Evolutionary conservation across 2,888 invertebrate genomes (phyloP).

Genomic region (Hypomecis punctinalis): DNA sequence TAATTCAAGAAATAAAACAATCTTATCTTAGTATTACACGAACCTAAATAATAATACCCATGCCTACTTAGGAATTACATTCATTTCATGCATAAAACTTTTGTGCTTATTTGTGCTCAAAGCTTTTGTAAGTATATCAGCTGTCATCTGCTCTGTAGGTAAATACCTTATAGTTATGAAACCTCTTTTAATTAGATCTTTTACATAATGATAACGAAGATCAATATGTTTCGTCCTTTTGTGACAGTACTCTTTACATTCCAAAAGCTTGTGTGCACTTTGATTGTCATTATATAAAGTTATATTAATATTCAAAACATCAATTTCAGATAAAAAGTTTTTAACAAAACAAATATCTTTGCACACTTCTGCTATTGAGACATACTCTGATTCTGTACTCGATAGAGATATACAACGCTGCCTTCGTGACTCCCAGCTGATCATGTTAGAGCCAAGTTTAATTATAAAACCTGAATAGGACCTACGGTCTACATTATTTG

Average conservation of each 20-base stretch:
- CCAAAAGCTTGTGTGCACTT: slow-evolving; percentile 16
- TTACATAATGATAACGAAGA: slow-evolving; percentile 15
- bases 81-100: not conserved
- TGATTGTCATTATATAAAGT: slow-evolving; percentile 21
- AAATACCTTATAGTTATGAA: slow-evolving; percentile 10
- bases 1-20: no score
- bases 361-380: slow-evolving; percentile 33
- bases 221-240: slow-evolving; percentile 21
- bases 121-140: slow-evolving; percentile 20
- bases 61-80: no score
- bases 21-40: no score
- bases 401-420: slow-evolving; percentile 38
- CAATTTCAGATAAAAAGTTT: slow-evolving; percentile 16
- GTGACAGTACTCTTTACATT: slow-evolving; percentile 8
- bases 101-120: slow-evolving; percentile 13
- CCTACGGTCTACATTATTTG: slow-evolving; percentile 9
- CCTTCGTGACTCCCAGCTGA: slow-evolving; percentile 40
- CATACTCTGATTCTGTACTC: slow-evolving; percentile 1
- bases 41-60: no score
- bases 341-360: slow-evolving; percentile 30
- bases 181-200: slow-evolving; percentile 3
- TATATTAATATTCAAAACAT: not conserved
- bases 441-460: slow-evolving; percentile 21
- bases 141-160: slow-evolving; percentile 16
- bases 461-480: slow-evolving; percentile 43